A percentile compares a stretch with the other conserved stretches of the same genome.
These are phyloP conservation scores for Prosapia bicincta DNA, from an alignment of 2,888 invertebrate species.

Conservation along the genomic window DNA sequence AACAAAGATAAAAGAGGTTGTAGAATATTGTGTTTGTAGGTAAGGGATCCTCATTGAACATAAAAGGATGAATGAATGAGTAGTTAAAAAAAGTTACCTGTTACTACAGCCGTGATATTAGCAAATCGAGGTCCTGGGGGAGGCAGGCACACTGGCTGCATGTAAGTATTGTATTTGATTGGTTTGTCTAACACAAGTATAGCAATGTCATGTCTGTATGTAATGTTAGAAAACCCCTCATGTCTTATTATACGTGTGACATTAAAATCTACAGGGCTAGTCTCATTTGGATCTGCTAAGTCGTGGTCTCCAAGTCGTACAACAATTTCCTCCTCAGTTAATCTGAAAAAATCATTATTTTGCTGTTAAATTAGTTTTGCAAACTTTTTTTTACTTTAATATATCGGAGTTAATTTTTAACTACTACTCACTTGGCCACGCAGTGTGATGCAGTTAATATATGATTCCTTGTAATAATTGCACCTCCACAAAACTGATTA, in stretches of 20 bases:
- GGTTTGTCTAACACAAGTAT: constrained; percentile 63
- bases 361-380: too few species aligned
- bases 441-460: constrained; percentile 78
- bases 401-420: too few species aligned
- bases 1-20: too few species aligned
- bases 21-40: too few species aligned
- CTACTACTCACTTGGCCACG: constrained; percentile 54
- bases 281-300: constrained; percentile 62
- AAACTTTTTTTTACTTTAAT: too few species aligned
- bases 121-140: constrained; percentile 54
- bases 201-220: constrained; percentile 75
- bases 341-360: constrained; percentile 7
- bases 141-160: constrained; percentile 83
- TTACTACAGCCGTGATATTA: constrained; percentile 41
- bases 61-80: too few species aligned
- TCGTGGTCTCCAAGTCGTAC: constrained; percentile 82
- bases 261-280: constrained; percentile 65
- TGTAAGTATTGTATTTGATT: constrained; percentile 69
- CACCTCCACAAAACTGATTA: constrained; percentile 75
- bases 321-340: constrained; percentile 51
- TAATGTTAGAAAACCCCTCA: constrained; percentile 60
- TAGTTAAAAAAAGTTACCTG: too few species aligned
- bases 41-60: too few species aligned
- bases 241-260: constrained; percentile 64
- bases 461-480: constrained; percentile 72